phyloP scores from a whole-genome alignment of 92 coral and sea anemone species.

The Paramuricea clavata region DNA sequence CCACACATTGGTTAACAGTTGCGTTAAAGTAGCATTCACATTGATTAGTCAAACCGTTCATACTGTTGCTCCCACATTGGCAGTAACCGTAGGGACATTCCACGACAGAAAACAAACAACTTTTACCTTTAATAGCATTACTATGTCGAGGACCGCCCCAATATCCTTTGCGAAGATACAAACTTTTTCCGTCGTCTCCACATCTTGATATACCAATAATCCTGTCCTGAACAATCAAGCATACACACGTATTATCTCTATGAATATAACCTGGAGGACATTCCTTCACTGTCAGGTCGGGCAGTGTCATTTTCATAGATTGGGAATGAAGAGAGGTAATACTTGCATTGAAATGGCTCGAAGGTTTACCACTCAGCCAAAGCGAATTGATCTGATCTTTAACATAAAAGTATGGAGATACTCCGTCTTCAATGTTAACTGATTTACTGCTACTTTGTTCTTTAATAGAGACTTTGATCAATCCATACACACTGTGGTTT shows the following conservation, averaged over 20 bases:
- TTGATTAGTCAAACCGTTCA: constrained; percentile 16
- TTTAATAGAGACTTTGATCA: constrained; percentile 68
- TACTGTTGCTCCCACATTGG: background rate
- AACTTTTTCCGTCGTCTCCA: constrained; percentile 58
- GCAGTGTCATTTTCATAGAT: constrained; percentile 11
- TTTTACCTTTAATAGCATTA: background rate
- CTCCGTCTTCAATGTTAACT: background rate
- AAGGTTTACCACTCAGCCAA: constrained; percentile 52
- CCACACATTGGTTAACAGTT: constrained; percentile 9
- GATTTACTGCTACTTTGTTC: background rate
- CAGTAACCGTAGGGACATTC: constrained; percentile 84
- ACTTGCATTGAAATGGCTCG: constrained; percentile 6
- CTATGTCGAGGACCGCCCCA: constrained; percentile 76
- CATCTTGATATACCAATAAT: constrained; percentile 64
- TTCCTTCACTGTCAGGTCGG: background rate
- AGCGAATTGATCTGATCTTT: constrained; percentile 13
- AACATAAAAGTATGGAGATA: constrained; percentile 10
- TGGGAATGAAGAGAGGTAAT: constrained; percentile 16
- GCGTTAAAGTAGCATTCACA: constrained; percentile 20
- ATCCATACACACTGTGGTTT: constrained; percentile 76
- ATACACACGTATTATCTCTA: background rate
- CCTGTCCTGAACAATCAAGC: constrained; percentile 55
- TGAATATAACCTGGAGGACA: constrained; percentile 27
- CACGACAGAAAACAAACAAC: constrained; percentile 22
- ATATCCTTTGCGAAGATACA: constrained; percentile 77